Conservation (phyloP, 2,797 vertebrate genomes). For the Trichosurus vulpecula region DNA sequence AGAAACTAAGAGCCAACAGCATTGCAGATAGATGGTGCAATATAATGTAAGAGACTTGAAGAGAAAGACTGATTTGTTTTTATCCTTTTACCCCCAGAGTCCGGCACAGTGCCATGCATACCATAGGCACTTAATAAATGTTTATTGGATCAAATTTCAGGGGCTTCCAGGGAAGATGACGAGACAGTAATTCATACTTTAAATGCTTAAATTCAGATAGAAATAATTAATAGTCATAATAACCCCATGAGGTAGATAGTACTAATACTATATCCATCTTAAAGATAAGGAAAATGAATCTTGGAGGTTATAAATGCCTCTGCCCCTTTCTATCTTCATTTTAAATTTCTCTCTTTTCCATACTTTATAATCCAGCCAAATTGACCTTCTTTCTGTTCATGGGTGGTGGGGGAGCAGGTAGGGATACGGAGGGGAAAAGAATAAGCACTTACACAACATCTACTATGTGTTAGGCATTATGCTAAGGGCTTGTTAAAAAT, state of each 20-base stretch:
- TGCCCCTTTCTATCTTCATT: background rate
- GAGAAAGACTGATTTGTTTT: background rate
- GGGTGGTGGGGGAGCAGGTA: background rate
- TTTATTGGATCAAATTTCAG: background rate
- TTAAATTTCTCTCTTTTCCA: background rate
- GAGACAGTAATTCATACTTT: background rate
- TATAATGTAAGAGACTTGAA: background rate
- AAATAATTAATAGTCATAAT: background rate
- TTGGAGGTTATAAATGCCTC: background rate
- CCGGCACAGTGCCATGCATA: background rate
- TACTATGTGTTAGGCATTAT: background rate
- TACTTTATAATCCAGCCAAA: background rate
- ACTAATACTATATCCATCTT: background rate
- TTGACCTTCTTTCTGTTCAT: background rate
- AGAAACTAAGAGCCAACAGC: background rate
- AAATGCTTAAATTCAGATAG: background rate
- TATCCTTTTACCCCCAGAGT: background rate
- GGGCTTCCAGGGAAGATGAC: background rate
- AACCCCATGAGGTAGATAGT: background rate
- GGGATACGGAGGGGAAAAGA: background rate
- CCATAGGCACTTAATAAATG: background rate
- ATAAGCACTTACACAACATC: background rate
- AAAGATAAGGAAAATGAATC: background rate
- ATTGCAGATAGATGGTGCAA: background rate
- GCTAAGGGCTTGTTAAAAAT: background rate